Base-by-base conservation (phyloP, 2,797 vertebrate genomes). In the Lutjanus argentimaculatus region DNA sequence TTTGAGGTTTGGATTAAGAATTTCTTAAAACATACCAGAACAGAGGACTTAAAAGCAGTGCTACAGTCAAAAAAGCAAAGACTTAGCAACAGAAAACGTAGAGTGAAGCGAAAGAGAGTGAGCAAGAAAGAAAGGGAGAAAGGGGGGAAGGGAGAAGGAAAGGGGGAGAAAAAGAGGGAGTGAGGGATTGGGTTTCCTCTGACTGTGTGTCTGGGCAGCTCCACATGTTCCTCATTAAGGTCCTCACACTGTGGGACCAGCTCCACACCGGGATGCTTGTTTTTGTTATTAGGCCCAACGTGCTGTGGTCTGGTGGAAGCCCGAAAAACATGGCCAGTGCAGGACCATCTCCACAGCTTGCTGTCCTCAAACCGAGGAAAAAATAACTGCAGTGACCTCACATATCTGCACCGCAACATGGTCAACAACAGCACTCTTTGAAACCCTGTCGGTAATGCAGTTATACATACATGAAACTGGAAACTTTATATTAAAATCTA, bases 211-310 rank as follows among this genome's bases (percentile, higher is more conserved):
- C 96, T 96, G 93, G 94, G 93, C 93, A 91, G 91, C 94, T 89
- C 94, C 96, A 96, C 95, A 96, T 96, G 96, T 95, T 96, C 88
- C 93, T 95, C 95, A 96, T 96, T 96, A 96, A 92, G 90, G 88
- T 94, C 92, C 95, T 96, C 94, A 95, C 95, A 96, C 94, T 93
- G 95, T 91, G 91, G 94, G 94, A 91, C 90, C 90, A 93, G 94
- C 90, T 94, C 93, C 95, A 93, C 95, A 95, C 94, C 92, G 36
- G 86, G 90, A 94, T 93, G 95, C 95, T 95, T 96, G 95, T 95
- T 96, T 95, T 96, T 95, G 92, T 95, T 96, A 96, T 95, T 96
- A 95, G 94, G 91, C 87, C 90, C 91, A 93, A 93, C 85, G 87
- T 90, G 90, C 92, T 95, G 93, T 88, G 93, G 94, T 93, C 90